Evolutionary conservation across 2,113 vertebrate species (phyloP).

Genomic region (Scytalopus superciliaris): DNA sequence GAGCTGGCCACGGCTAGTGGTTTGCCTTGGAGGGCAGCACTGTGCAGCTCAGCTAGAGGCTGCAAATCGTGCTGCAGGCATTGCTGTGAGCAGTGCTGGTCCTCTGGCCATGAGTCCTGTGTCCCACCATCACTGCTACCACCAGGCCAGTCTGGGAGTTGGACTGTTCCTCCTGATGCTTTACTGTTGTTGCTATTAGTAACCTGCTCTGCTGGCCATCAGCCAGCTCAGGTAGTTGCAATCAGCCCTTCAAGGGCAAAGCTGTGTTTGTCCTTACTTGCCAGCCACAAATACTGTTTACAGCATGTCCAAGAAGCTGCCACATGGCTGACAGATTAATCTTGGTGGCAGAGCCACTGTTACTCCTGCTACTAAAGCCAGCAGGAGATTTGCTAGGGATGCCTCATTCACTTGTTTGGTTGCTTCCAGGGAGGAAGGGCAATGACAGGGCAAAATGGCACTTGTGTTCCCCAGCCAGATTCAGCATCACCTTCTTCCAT

Average conservation of each 20-base stretch:
- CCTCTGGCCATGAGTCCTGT: accelerated
- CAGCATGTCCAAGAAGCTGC: background rate
- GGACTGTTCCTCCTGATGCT: background rate
- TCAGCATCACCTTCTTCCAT: background rate
- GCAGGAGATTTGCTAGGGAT: background rate
- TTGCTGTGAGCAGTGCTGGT: background rate
- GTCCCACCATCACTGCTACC: background rate
- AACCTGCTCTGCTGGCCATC: background rate
- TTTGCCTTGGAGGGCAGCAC: background rate
- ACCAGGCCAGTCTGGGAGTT: accelerated
- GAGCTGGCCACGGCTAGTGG: background rate
- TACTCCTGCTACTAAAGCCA: background rate
- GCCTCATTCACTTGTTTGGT: background rate
- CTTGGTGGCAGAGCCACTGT: background rate
- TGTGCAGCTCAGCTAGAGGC: background rate
- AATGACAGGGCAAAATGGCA: background rate
- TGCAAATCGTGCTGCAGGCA: background rate
- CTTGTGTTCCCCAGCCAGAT: accelerated
- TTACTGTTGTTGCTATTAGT: background rate
- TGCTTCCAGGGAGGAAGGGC: background rate
- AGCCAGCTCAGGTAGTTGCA: background rate
- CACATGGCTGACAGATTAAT: background rate
- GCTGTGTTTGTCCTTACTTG: background rate
- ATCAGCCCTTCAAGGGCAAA: background rate
- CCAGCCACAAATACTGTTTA: background rate